Base-by-base conservation (phyloP, 2,113 vertebrate genomes). In the Ondatra zibethicus region DNA sequence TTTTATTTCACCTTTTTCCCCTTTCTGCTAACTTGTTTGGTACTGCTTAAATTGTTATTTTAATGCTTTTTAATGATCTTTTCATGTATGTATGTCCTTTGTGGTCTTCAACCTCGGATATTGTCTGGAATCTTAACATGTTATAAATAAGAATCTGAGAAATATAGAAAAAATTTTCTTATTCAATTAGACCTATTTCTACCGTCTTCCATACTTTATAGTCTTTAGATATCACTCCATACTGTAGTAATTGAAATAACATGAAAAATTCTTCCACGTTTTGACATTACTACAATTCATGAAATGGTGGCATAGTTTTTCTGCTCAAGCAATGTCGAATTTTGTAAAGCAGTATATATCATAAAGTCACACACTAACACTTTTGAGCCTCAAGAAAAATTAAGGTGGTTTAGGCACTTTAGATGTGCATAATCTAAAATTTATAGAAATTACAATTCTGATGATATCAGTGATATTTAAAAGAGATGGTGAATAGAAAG, bases 141-240 rank as follows among this genome's bases (percentile, higher is more conserved):
- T 17, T 58, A 75, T 68, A 96, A 95, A 94, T 94, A 93, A 61
- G 77, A 78, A 93, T 68, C 52, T 77, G 58, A 78, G 61, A 93
- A 50, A 21, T 6, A 58, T 58, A 77, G 17, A 87, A 94, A 95
- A 80, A 14, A 61, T 75, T 93, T 91, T 17, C n/a, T 61, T 25
- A 29, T 65, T 75, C 87, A 89, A 42, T n/a, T 81, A 78, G 88
- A 86, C 29, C 16, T 78, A 12, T 4, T 91, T 50, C 10, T 75
- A 31, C 47, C 31, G 25, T 75, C 29, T 55, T 21, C 91, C 66
- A 77, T 7, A 78, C 61, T 82, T 63, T 42, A 29, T 0, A 17
- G 10, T 91, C 61, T 63, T 88, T 58, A 50, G 12, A 86, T 84
- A 19, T 61, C 36, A 66, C 23, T 12, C 3, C 16, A 61, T 84